Evolutionary conservation across 2,797 vertebrate genomes (phyloP).

Genomic region (Sebastes cheni): DNA sequence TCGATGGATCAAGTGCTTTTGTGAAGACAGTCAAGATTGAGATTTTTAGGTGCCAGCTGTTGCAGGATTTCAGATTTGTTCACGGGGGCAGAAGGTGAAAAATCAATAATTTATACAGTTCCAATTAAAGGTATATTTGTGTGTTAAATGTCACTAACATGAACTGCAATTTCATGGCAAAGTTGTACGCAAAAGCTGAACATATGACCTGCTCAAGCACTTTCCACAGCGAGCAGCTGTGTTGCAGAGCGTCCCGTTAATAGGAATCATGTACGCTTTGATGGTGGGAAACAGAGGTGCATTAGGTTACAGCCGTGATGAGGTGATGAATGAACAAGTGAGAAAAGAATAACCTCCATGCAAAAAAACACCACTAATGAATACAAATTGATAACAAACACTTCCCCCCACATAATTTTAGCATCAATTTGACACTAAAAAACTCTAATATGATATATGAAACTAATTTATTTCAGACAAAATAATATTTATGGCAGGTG

Average conservation of each 20-base stretch:
- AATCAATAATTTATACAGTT: slow-evolving; percentile 20
- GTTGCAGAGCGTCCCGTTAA: slow-evolving; percentile 14
- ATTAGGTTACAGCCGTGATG: slow-evolving; percentile 14
- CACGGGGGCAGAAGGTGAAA: neutral
- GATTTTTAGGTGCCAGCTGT: slow-evolving; percentile 5
- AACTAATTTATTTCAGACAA: neutral
- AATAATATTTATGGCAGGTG: neutral
- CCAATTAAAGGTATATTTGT: neutral
- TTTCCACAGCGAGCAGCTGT: neutral
- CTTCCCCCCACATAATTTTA: neutral
- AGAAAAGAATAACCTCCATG: neutral
- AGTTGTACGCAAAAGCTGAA: neutral
- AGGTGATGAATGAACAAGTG: slow-evolving; percentile 36
- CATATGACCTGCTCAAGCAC: neutral
- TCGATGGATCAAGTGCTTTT: slow-evolving; percentile 48
- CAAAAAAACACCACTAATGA: neutral
- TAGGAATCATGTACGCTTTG: slow-evolving; percentile 12
- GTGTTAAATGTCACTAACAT: neutral
- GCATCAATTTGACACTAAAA: neutral
- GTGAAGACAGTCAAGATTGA: slow-evolving; percentile 2
- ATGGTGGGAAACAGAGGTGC: slow-evolving; percentile 26
- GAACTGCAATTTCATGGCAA: neutral
- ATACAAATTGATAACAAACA: neutral
- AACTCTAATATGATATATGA: neutral
- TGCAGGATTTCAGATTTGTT: slow-evolving; percentile 6